phyloP scores from a whole-genome alignment of 53 echinoderm and acorn worm genomes.

The Glandiceps talaboti region DNA sequence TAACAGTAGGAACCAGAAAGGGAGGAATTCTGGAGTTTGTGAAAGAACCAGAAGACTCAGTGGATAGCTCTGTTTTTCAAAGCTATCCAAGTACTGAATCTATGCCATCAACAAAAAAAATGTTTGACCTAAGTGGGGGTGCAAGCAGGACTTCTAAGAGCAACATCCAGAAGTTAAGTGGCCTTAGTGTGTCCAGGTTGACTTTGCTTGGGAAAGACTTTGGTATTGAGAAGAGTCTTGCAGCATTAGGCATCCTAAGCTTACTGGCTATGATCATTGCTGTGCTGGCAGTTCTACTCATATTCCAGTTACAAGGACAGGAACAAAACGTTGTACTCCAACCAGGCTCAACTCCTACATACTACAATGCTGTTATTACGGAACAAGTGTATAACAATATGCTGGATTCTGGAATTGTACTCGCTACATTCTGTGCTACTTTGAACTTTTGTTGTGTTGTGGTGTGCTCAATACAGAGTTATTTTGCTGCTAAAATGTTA shows the following conservation, averaged over 20 bases:
- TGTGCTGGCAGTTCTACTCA: slow-evolving; percentile 47
- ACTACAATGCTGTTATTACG: slow-evolving; percentile 25
- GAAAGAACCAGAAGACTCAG: not conserved
- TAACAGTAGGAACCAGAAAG: too few species aligned
- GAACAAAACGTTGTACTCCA: slow-evolving; percentile 26
- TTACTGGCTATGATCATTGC: slow-evolving; percentile 51
- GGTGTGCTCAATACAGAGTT: slow-evolving; percentile 69
- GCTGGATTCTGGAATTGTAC: slow-evolving; percentile 69
- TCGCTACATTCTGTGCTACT: slow-evolving; percentile 69
- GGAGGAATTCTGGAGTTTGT: not conserved
- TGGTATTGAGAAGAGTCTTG: slow-evolving; percentile 52
- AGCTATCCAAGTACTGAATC: not conserved
- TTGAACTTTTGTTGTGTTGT: slow-evolving; percentile 68
- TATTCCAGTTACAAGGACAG: slow-evolving; percentile 53
- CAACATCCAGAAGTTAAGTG: not conserved
- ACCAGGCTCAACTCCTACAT: slow-evolving; percentile 21
- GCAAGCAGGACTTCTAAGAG: not conserved
- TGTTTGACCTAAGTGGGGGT: not conserved
- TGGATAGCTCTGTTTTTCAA: not conserved
- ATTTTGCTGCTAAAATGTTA: slow-evolving; percentile 91
- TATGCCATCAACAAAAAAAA: not conserved
- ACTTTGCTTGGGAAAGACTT: slow-evolving; percentile 36
- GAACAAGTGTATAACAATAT: slow-evolving; percentile 31
- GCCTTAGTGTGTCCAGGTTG: slow-evolving; percentile 31
- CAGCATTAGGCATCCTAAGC: slow-evolving; percentile 58